phyloP scores from a whole-genome alignment of 1,140 invertebrate species.

The Musca vetustissima region DNA sequence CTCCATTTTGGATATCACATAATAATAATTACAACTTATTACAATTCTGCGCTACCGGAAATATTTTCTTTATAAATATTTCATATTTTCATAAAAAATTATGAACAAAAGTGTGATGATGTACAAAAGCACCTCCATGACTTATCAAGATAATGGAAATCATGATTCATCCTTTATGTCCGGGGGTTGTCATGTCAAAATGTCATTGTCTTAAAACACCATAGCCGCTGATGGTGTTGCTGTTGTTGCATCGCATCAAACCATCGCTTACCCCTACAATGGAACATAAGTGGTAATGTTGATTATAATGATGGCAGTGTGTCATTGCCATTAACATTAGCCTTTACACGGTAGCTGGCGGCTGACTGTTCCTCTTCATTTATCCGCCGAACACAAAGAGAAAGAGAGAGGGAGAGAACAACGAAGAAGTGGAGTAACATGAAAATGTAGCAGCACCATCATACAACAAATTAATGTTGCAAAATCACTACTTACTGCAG shows the following conservation, averaged over 20 bases:
- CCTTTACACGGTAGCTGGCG: no score
- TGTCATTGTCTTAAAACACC: neutral
- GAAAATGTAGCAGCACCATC: neutral
- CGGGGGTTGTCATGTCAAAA: neutral
- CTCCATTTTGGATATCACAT: no score
- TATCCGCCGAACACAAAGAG: no score
- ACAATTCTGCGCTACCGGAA: no score
- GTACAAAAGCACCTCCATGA: neutral
- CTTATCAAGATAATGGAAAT: conserved; percentile 9
- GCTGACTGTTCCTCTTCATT: neutral
- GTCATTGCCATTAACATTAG: conserved; percentile 17
- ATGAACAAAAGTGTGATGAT: no score
- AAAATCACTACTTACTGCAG: conserved; percentile 10
- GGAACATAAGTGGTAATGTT: conserved; percentile 19
- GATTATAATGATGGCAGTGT: conserved; percentile 19
- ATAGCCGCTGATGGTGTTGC: neutral
- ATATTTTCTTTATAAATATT: no score
- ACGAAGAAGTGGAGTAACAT: no score
- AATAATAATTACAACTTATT: no score
- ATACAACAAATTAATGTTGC: neutral
- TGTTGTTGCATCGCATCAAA: neutral
- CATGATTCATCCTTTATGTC: neutral
- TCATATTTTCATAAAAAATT: no score
- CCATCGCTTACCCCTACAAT: neutral
- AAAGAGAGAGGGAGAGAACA: neutral